phyloP scores from a whole-genome alignment of 2,888 invertebrate species.

The Papilio protenor region DNA sequence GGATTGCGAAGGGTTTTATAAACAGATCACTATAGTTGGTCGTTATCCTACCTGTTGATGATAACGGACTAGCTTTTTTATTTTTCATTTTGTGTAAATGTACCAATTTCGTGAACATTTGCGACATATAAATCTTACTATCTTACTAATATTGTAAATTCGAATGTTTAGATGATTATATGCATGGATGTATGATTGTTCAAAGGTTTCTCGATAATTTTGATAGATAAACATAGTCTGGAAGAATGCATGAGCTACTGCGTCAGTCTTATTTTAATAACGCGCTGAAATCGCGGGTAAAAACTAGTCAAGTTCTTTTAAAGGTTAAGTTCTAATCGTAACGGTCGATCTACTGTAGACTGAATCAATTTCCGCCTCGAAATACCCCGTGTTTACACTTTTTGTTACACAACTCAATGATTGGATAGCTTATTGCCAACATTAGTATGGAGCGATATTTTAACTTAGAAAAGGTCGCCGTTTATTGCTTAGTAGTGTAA shows the following conservation, averaged over 20 bases:
- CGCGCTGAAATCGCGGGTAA: no score
- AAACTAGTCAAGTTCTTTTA: slow-evolving; percentile 41
- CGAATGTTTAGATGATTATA: no score
- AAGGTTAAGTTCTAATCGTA: slow-evolving; percentile 60
- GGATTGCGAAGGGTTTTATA: background rate
- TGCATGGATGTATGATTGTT: no score
- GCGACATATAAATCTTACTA: no score
- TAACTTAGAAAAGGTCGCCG: slow-evolving; percentile 31
- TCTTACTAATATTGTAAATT: no score
- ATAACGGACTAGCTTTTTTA: background rate
- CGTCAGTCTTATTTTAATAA: no score
- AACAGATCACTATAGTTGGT: background rate
- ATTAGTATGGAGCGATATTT: slow-evolving; percentile 25
- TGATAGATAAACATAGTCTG: no score
- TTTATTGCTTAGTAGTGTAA: slow-evolving; percentile 34
- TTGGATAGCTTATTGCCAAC: slow-evolving; percentile 30
- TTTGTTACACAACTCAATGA: slow-evolving; percentile 59
- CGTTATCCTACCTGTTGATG: background rate
- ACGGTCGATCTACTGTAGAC: slow-evolving; percentile 59
- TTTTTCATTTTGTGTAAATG: no score
- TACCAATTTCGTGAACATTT: no score
- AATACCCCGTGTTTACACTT: slow-evolving; percentile 59
- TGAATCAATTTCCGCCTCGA: slow-evolving; percentile 66
- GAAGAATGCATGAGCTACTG: no score
- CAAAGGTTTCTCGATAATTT: no score